These are phyloP conservation scores for Pseudopodoces humilis DNA, from an alignment of 2,113 vertebrate species.

Conservation along the genomic window DNA sequence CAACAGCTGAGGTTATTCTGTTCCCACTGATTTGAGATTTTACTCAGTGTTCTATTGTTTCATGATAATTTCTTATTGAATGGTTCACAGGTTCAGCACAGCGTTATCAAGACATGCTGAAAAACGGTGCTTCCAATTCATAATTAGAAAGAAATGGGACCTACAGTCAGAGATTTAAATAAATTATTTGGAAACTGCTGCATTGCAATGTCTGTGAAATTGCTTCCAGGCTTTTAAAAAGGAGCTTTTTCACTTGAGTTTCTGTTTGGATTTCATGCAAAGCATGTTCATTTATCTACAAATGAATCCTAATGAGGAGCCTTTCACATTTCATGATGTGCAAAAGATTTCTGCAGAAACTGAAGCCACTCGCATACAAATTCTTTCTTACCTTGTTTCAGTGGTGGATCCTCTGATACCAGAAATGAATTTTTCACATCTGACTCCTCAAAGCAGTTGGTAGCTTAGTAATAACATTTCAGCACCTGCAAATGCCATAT, in stretches of 20 bases:
- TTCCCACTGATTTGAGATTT: not conserved
- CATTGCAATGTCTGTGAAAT: conserved; percentile 16
- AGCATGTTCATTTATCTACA: conserved; percentile 27
- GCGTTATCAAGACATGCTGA: not conserved
- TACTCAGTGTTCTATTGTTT: not conserved
- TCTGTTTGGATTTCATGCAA: conserved; percentile 43
- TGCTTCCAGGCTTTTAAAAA: conserved; percentile 27
- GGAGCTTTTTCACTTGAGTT: conserved; percentile 8
- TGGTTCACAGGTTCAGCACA: not conserved
- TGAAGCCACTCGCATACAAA: not conserved
- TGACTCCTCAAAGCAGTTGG: conserved; percentile 37
- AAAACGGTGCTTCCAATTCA: not conserved
- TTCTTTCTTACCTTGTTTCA: conserved; percentile 20
- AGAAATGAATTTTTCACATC: conserved; percentile 51
- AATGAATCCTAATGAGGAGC: conserved; percentile 44
- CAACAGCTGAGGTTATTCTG: not conserved
- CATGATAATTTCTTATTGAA: not conserved
- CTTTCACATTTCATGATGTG: conserved; percentile 33
- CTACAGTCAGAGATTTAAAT: conserved; percentile 23
- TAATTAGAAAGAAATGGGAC: conserved; percentile 1
- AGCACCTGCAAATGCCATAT: conserved; percentile 57
- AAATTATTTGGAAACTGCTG: conserved; percentile 42
- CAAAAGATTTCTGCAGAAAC: conserved; percentile 36
- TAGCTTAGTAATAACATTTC: conserved; percentile 43
- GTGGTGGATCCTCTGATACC: conserved; percentile 28